Evolutionary conservation across 1,140 invertebrate species (phyloP).

Genomic region (Drosophila erecta): DNA sequence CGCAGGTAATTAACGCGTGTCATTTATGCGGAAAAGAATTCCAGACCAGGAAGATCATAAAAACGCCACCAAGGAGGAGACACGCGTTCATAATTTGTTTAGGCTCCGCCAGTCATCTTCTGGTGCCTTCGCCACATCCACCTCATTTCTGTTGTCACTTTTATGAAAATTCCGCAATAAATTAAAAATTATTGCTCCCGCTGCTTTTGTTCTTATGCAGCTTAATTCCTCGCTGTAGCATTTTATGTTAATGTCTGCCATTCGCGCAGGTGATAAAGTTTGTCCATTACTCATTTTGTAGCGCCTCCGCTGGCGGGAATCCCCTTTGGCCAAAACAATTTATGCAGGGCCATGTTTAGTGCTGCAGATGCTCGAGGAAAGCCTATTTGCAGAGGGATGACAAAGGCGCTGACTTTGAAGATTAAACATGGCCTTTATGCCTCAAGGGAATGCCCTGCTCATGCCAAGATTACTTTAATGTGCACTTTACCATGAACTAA

Average conservation of each 20-base stretch:
- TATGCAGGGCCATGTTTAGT: conserved; percentile 63
- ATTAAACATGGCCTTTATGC: conserved; percentile 12
- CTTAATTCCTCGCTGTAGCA: conserved; percentile 61
- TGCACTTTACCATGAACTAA: background rate
- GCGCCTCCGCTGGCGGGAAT: conserved; percentile 34
- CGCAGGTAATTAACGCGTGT: conserved; percentile 76
- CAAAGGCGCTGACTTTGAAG: conserved; percentile 20
- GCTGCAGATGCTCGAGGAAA: conserved; percentile 3
- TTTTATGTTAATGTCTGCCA: conserved; percentile 70
- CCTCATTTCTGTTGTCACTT: conserved; percentile 46
- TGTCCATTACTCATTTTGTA: conserved; percentile 68
- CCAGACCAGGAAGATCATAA: conserved; percentile 60
- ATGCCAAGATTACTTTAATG: background rate
- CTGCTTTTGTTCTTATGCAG: conserved; percentile 62
- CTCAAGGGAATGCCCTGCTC: background rate
- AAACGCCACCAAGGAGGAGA: conserved; percentile 59
- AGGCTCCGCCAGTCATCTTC: conserved; percentile 40
- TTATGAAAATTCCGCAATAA: conserved; percentile 81
- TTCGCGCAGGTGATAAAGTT: conserved; percentile 75
- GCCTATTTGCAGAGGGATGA: conserved; percentile 28
- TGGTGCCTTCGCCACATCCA: background rate
- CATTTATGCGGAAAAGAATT: conserved; percentile 58
- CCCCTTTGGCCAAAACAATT: conserved; percentile 33
- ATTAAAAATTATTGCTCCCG: conserved; percentile 79
- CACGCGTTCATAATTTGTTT: conserved; percentile 78